Base-by-base conservation (phyloP, 2,113 vertebrate species). In the Callipepla californica region DNA sequence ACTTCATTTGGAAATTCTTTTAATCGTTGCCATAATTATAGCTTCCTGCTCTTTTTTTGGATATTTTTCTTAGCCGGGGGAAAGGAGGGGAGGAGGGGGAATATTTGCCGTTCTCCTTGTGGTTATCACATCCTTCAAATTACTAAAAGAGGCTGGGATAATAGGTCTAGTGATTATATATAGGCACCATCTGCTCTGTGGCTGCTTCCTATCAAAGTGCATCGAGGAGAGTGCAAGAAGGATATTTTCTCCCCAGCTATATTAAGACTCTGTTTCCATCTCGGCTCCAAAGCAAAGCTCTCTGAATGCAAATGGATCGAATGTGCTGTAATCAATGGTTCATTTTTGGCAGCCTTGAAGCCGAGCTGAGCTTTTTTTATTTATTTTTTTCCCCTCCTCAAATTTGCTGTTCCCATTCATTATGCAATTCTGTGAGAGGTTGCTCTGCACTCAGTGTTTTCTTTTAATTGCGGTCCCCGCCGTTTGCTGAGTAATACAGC, bases 1-100 rank as follows among this genome's bases (percentile, higher is more conserved):
- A 94, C 96, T 97, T 97, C 96, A 94, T 97, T 96, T 85, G 92
- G 95, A 95, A 97, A 95, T 94, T 90, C 97, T 97, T 96, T 73
- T 85, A 96, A 96, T 96, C 26, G 94, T 96, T 97, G 67, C 92
- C 87, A 88, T 95, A 96, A 95, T 96, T 65, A 95, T 22, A 94
- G 94, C 95, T 97, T 97, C 92, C 91, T 96, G 88, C 50, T 79
- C 84, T 26, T 82, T 85, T 85, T 34, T 20, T 20, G 53, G n/a
- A 51, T 95, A 77, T 96, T 97, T 97, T 97, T 79, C 86, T 68
- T 91, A 61, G 93, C 66, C 66, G n/a, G 70, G 69, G 50, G 50
- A 26, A 76, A 75, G 66, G 83, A 76, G 70, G 36, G 72, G 67
- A 59, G 63, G 70, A 63, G 78, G 80, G 61, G 70, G 94, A 89